Evolutionary conservation across 2,797 vertebrate species (phyloP), one percentile per base, ranked within the genome.

Genomic region (Sebastes jordani): DNA sequence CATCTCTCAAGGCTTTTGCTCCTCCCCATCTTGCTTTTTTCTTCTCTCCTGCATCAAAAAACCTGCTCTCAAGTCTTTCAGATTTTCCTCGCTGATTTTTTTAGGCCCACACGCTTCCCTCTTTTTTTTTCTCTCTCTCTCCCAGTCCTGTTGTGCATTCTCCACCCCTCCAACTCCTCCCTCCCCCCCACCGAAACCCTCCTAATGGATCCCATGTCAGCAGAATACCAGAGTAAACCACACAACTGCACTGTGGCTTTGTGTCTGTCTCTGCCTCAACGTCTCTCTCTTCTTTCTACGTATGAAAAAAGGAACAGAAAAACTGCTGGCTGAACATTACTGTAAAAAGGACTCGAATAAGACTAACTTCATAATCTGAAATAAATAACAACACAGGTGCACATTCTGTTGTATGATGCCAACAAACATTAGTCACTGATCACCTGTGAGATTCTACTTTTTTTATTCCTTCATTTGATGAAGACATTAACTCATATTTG

Each of bases 191-290:
- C 42, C 46, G 30, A 90, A 91, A 84, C 78, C 81, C 68, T 84
- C 75, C 82, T 93, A 92, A 94, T 92, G 90, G 89, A 92, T 92
- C 88, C 91, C 86, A 87, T 93, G 91, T 94, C 92, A 94, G 92
- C 91, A 94, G 92, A 95, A 95, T 94, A 91, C 93, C 93, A 91
- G 85, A 89, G 89, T 84, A 91, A 94, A 94, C 92, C 93, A 72
- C 93, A 93, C 90, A 92, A 91, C 92, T 92, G 91, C 91, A 89
- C 89, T 91, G 92, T 90, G 90, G 92, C 88, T 91, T 89, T 75
- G 65, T 84, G 85, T 91, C 90, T 93, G 88, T 91, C 92, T 92
- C 86, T 88, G 85, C 86, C 76, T 91, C 82, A 6, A 61, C 11
- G 70, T 89, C 81, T 90, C 77, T 83, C 83, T 80, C 75, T 65